Percentiles rank a stretch among this genome's conserved stretches.
Evolutionary conservation across 2,797 vertebrate species (phyloP).

Genomic region (Potorous gilbertii): DNA sequence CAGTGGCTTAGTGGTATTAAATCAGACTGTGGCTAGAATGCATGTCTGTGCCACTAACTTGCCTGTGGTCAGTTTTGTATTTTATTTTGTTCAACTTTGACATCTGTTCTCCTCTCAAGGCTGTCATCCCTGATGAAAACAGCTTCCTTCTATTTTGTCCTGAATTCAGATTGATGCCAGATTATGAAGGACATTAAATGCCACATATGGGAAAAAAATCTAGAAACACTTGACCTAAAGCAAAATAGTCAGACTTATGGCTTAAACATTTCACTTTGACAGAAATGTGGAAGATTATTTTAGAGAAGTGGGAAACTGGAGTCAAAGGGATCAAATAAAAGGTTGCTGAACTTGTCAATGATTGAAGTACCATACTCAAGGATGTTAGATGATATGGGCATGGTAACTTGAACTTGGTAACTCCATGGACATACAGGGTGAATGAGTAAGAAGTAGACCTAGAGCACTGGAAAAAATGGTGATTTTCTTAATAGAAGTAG

Average conservation of each 20-base stretch:
- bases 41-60: not conserved
- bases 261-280: not conserved
- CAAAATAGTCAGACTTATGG: no score
- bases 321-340: not conserved
- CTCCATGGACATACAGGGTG: not conserved
- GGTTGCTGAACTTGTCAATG: not conserved
- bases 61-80: not conserved
- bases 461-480: not conserved
- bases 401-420: not conserved
- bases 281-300: not conserved
- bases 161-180: not conserved
- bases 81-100: not conserved
- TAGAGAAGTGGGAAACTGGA: not conserved
- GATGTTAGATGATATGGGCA: not conserved
- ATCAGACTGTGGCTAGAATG: not conserved
- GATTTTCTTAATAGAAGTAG: not conserved
- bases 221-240: not conserved
- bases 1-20: not conserved
- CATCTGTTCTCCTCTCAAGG: not conserved
- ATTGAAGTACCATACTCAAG: not conserved
- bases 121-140: not conserved
- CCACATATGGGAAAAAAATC: not conserved
- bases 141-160: not conserved
- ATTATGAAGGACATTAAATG: not conserved
- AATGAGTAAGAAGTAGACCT: not conserved